Conservation (phyloP, 2,888 invertebrate genomes). For the Trissonchulus latispiculum region DNA sequence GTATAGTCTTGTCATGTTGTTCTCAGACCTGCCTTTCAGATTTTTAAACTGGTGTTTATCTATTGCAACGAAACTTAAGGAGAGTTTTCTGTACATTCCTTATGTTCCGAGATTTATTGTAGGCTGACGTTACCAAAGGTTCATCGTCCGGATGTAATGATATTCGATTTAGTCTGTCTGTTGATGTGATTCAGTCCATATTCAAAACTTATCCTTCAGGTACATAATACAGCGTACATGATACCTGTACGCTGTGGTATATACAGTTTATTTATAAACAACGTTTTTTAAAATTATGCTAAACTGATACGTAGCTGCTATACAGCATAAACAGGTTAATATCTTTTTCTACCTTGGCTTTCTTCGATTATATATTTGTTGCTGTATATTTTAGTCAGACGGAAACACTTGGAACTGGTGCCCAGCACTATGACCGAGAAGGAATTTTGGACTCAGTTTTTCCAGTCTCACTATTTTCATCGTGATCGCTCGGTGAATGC, state of each 20-base stretch:
- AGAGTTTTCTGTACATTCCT: too few relatives aligned
- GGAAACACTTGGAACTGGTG: slow-evolving; percentile 90
- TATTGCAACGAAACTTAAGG: too few relatives aligned
- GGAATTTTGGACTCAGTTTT: slow-evolving; percentile 99
- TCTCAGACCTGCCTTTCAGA: too few relatives aligned
- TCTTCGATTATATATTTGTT: neutral
- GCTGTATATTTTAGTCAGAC: slow-evolving; percentile 57
- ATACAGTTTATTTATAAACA: too few relatives aligned
- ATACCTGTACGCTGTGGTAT: too few relatives aligned
- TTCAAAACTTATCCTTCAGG: slow-evolving; percentile 95
- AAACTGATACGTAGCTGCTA: neutral
- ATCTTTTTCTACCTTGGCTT: neutral
- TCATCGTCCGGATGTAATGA: slow-evolving; percentile 37
- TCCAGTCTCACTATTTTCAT: slow-evolving; percentile 88
- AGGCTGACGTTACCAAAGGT: slow-evolving; percentile 31
- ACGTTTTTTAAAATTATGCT: too few relatives aligned
- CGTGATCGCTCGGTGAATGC: slow-evolving; percentile 56
- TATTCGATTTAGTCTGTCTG: slow-evolving; percentile 73
- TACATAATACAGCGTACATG: too few relatives aligned
- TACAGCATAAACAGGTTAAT: neutral
- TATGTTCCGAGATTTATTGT: too few relatives aligned
- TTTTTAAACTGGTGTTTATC: too few relatives aligned
- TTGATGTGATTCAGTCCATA: slow-evolving; percentile 92
- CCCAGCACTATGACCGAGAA: slow-evolving; percentile 86
- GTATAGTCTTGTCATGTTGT: too few relatives aligned